These are phyloP conservation scores for Brotula barbata DNA, from an alignment of 2,797 vertebrate genomes.

Conservation along the genomic window DNA sequence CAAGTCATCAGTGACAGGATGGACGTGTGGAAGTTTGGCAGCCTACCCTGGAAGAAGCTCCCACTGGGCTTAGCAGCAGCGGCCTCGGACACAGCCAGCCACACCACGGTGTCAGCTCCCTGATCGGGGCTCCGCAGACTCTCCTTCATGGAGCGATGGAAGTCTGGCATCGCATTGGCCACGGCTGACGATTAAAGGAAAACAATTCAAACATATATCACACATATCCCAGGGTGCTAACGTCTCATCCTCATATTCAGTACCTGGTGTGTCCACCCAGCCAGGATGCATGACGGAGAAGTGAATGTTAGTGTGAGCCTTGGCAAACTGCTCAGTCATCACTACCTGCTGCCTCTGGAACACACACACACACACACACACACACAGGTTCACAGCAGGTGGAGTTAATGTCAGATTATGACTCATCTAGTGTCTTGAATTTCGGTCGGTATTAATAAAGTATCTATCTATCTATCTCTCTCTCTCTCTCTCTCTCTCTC, in stretches of 20 bases:
- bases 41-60: conserved; percentile 78
- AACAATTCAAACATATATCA: too few species aligned
- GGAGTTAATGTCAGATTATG: too few species aligned
- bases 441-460: too few species aligned
- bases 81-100: conserved; percentile 78
- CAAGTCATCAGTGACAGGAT: not conserved
- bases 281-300: conserved; percentile 85
- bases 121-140: conserved; percentile 80
- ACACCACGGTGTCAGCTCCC: conserved; percentile 80
- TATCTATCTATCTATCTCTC: too few species aligned
- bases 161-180: conserved; percentile 81
- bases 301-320: conserved; percentile 77
- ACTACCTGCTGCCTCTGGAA: conserved; percentile 84
- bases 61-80: conserved; percentile 71
- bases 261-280: conserved; percentile 84
- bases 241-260: not conserved
- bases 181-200: conserved; percentile 70
- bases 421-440: too few species aligned
- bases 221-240: not conserved
- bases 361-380: conserved; percentile 40
- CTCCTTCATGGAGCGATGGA: conserved; percentile 81
- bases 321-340: conserved; percentile 82
- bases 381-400: too few species aligned
- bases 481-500: too few species aligned
- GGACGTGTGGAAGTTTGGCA: not conserved